These are phyloP conservation scores for Blera fallax DNA, from an alignment of 2,888 invertebrate species.

Conservation along the genomic window DNA sequence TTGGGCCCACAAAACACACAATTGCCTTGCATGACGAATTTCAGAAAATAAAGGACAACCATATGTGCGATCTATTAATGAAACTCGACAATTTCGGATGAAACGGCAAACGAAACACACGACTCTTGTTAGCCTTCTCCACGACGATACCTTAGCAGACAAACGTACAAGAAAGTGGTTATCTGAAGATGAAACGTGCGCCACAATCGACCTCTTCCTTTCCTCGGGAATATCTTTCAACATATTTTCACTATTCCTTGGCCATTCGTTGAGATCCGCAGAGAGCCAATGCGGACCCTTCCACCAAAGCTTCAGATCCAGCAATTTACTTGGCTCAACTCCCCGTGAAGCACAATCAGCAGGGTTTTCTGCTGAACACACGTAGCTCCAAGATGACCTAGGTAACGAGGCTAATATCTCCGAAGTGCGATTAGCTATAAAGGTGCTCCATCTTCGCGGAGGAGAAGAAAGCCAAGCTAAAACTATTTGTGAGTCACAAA, in stretches of 20 bases:
- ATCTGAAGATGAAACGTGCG: neutral
- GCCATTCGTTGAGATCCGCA: neutral
- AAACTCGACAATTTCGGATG: neutral
- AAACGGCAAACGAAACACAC: neutral
- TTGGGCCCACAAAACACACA: no score
- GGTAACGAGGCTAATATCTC: no score
- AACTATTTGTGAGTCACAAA: no score
- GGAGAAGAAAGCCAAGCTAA: no score
- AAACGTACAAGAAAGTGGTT: neutral
- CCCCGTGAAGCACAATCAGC: constrained; percentile 74
- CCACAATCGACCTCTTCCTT: neutral
- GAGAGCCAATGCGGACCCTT: constrained; percentile 17
- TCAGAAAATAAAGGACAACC: neutral
- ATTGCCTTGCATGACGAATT: no score
- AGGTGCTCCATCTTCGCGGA: no score
- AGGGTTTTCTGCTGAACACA: constrained; percentile 65
- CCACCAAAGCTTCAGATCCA: constrained; percentile 18
- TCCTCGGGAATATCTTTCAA: neutral
- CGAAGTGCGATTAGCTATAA: no score
- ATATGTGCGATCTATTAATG: neutral
- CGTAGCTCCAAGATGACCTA: no score
- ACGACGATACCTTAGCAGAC: neutral
- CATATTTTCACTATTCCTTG: neutral
- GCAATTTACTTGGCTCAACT: constrained; percentile 40
- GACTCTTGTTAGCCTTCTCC: neutral